Conservation (phyloP, 2,888 invertebrate genomes). For the Protodeltote pygarga region DNA sequence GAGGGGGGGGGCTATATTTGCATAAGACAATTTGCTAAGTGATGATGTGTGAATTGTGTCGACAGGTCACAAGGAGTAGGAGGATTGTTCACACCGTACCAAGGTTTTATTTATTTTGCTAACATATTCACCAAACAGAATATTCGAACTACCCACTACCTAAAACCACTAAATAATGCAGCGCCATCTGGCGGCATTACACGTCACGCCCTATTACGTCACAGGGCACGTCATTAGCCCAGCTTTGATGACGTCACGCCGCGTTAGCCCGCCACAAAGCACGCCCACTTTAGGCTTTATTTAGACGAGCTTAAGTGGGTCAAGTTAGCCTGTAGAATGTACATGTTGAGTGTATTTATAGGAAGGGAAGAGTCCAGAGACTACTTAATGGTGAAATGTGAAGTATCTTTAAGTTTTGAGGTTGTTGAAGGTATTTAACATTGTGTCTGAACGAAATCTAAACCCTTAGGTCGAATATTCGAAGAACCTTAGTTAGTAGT, state of each 20-base stretch:
- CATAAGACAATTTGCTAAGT: constrained; percentile 60
- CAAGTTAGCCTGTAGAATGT: constrained; percentile 37
- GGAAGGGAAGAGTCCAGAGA: too few species aligned
- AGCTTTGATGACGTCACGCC: constrained; percentile 74
- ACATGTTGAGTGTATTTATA: constrained; percentile 1
- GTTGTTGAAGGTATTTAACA: too few species aligned
- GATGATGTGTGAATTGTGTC: constrained; percentile 36
- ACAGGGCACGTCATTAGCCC: constrained; percentile 65
- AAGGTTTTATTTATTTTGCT: too few species aligned
- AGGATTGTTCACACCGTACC: background rate
- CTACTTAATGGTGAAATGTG: too few species aligned
- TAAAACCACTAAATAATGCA: constrained; percentile 49
- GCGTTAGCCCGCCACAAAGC: constrained; percentile 61
- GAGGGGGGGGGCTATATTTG: constrained; percentile 42
- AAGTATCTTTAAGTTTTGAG: too few species aligned
- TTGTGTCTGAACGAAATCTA: too few species aligned
- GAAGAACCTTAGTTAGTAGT: too few species aligned
- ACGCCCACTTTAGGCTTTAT: constrained; percentile 55
- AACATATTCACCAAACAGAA: constrained; percentile 18
- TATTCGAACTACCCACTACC: constrained; percentile 22
- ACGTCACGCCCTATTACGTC: constrained; percentile 66
- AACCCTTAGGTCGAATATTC: too few species aligned
- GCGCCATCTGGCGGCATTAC: constrained; percentile 41
- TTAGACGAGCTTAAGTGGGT: constrained; percentile 55
- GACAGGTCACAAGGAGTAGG: background rate